These are phyloP conservation scores for Phymastichus coffea DNA, from an alignment of 1,140 invertebrate species.

Conservation along the genomic window DNA sequence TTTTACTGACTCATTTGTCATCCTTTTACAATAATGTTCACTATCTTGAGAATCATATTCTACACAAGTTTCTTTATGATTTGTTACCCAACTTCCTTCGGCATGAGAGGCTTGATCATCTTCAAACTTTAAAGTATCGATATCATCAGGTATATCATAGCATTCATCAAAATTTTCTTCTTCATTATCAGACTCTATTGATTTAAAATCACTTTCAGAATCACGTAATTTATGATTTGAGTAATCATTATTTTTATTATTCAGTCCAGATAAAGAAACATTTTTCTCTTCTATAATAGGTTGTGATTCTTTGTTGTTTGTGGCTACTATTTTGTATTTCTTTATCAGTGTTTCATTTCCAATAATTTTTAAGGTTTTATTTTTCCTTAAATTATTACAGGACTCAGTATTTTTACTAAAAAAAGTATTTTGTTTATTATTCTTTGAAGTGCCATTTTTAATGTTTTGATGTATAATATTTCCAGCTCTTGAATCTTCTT, in stretches of 20 bases:
- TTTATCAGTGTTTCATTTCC: background rate
- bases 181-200: background rate
- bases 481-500: constrained; percentile 18
- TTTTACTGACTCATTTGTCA: background rate
- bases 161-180: background rate
- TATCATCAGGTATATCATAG: background rate
- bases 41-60: background rate
- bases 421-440: background rate
- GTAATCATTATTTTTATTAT: background rate
- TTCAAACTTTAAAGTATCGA: background rate
- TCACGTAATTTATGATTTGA: background rate
- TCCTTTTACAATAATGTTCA: background rate
- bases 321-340: constrained; percentile 17
- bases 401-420: too few relatives aligned
- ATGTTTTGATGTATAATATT: background rate
- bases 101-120: too few relatives aligned
- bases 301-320: background rate
- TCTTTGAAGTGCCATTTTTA: background rate
- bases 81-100: too few relatives aligned
- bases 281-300: background rate
- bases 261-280: background rate
- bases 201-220: background rate
- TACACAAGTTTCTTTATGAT: background rate
- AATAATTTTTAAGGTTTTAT: background rate
- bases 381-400: too few relatives aligned